Evolutionary conservation across 2,888 invertebrate species (phyloP), one percentile per base, ranked within the genome.

Genomic region (Gymnocheta viridis): DNA sequence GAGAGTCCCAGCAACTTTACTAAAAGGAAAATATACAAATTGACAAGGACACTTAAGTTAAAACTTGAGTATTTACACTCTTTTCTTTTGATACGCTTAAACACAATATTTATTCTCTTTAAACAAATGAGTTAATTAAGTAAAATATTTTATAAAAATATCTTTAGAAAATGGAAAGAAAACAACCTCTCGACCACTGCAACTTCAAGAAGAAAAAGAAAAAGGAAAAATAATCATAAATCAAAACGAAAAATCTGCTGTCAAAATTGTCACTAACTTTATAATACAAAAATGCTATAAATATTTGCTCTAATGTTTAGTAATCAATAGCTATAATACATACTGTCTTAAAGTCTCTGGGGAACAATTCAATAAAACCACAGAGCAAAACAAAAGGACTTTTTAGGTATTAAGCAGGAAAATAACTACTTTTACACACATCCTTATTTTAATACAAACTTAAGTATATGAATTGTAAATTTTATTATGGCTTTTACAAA

Each of bases 241-340:
- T 90, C 90, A 77, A 58, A 90, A 87, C 87, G 76, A 85, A 62
- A 89, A 89, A 38, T 62, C 81, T 73, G 44, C 88, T 90, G 91
- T 90, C 90, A 91, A 88, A 88, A 91, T 89, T 91, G 87, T 86
- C 86, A 87, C 85, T 76, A 80, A 70, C 69, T 80, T 47, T 17
- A 56, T 44, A 64, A 66, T 70, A 70, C 12, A 47, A 85, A 85
- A 76, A 79, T 77, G 73, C 67, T 76, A 81, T 84, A 74, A 79
- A 82, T 82, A 72, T 47, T 67, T 76, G 44, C 67, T 35, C 44
- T 72, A 27, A 74, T 64, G 56, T 64, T 24, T 22, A 32, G 29
- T 76, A 76, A 81, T 70, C 73, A 82, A 78, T 66, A 72, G 62
- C 80, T 17, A 56, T 66, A 76, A 6, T 38, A 29, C 51, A 44